These are phyloP conservation scores for Meriones psammophilus DNA, from an alignment of 2,797 vertebrate species.

Conservation along the genomic window DNA sequence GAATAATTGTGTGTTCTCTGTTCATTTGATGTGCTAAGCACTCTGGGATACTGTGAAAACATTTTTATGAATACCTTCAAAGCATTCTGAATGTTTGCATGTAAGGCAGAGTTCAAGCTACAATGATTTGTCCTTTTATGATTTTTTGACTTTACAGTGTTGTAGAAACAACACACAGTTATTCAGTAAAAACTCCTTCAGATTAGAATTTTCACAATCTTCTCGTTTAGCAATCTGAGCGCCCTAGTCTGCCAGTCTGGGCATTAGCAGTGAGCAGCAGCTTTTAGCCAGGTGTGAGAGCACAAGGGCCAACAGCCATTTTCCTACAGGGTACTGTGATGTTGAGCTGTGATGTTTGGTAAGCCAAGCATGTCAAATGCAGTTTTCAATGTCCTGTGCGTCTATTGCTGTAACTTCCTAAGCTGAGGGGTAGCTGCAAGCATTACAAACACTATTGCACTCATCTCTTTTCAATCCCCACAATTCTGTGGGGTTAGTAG, in stretches of 20 bases:
- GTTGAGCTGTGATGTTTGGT: not conserved
- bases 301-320: not conserved
- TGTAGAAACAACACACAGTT: not conserved
- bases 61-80: conserved; percentile 18
- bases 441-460: not conserved
- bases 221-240: not conserved
- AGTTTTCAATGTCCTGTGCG: not conserved
- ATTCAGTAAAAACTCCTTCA: not conserved
- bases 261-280: not conserved
- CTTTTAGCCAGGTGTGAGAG: not conserved
- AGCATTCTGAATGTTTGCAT: conserved; percentile 37
- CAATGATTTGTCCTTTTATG: not conserved
- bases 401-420: not conserved
- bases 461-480: conserved; percentile 20
- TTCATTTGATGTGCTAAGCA: not conserved
- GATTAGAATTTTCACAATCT: not conserved
- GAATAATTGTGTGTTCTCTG: not conserved
- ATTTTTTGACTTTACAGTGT: not conserved
- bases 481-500: conserved; percentile 13
- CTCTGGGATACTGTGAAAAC: not conserved
- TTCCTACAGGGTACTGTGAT: not conserved
- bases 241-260: not conserved
- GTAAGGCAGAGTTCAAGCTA: not conserved
- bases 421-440: not conserved
- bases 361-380: not conserved